Evolutionary conservation across 37 sponge, comb jelly and placozoan genomes (phyloP).

Genomic region (Cladorhizidae sp.): DNA sequence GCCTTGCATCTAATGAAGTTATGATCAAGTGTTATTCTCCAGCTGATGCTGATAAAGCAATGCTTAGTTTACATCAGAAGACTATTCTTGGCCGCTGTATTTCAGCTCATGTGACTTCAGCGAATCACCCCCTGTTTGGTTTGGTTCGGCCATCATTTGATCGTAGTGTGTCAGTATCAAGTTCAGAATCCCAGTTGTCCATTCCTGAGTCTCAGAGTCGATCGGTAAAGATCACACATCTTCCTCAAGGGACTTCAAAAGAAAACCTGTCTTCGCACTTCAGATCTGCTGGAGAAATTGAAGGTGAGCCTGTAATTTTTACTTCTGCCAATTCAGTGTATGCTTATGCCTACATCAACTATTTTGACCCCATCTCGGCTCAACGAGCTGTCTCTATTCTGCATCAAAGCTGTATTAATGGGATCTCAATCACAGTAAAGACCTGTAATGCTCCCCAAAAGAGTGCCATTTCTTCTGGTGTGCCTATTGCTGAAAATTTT

Average conservation of each 20-base stretch:
- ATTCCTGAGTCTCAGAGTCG: neutral
- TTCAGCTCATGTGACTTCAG: neutral
- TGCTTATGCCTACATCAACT: constrained; percentile 27
- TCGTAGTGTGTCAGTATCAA: neutral
- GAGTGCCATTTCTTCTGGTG: neutral
- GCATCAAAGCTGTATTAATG: constrained; percentile 8
- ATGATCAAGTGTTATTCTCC: neutral
- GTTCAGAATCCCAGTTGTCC: neutral
- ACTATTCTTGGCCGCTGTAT: constrained; percentile 15
- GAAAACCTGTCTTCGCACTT: constrained; percentile 2
- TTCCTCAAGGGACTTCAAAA: constrained; percentile 9
- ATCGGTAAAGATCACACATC: constrained; percentile 35
- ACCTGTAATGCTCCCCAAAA: neutral
- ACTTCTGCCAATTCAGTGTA: constrained; percentile 5
- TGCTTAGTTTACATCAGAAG: constrained; percentile 8
- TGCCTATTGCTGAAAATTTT: neutral
- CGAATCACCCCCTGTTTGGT: neutral
- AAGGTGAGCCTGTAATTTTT: neutral
- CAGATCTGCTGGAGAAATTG: constrained; percentile 18
- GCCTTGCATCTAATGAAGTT: neutral
- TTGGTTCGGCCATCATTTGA: neutral
- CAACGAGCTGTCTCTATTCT: constrained; percentile 19
- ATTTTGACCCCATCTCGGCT: neutral
- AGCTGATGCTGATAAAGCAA: constrained; percentile 21
- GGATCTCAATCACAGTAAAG: constrained; percentile 8